Percentiles rank a stretch among this genome's conserved stretches.
These are phyloP conservation scores for Epistrophe grossulariae DNA, from an alignment of 2,888 invertebrate species.

Conservation along the genomic window DNA sequence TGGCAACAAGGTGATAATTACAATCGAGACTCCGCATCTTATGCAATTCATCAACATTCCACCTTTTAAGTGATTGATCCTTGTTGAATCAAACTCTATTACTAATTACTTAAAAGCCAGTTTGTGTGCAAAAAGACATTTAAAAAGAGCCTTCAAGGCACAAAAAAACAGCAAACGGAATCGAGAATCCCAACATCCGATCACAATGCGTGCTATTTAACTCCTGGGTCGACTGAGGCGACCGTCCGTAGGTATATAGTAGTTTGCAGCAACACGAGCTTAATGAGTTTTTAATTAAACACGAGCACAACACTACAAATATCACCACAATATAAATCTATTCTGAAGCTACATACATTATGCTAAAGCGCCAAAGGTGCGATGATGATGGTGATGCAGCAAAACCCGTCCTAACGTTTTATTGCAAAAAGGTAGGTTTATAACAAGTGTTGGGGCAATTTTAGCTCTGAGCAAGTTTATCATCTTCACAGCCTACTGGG, in stretches of 20 bases:
- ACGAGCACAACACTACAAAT: constrained; percentile 54
- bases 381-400: constrained; percentile 18
- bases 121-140: constrained; percentile 38
- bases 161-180: constrained; percentile 10
- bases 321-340: constrained; percentile 29
- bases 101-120: constrained; percentile 62
- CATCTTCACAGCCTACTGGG: constrained; percentile 58
- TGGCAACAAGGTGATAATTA: constrained; percentile 67
- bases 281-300: constrained; percentile 76
- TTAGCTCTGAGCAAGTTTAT: constrained; percentile 54
- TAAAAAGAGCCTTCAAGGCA: constrained; percentile 12
- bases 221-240: constrained; percentile 1
- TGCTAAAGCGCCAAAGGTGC: constrained; percentile 16
- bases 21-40: constrained; percentile 35
- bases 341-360: neutral
- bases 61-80: constrained; percentile 68
- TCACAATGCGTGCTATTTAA: constrained; percentile 68
- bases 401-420: constrained; percentile 56
- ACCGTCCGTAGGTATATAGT: neutral
- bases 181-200: constrained; percentile 38
- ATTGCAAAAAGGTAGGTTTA: constrained; percentile 28
- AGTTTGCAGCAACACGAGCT: constrained; percentile 45
- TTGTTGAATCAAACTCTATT: constrained; percentile 64
- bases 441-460: constrained; percentile 49
- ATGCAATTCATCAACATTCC: constrained; percentile 68